Percentiles rank a stretch among this genome's conserved stretches.
Evolutionary conservation across 2,797 vertebrate species (phyloP).

Genomic region (Cossypha caffra): DNA sequence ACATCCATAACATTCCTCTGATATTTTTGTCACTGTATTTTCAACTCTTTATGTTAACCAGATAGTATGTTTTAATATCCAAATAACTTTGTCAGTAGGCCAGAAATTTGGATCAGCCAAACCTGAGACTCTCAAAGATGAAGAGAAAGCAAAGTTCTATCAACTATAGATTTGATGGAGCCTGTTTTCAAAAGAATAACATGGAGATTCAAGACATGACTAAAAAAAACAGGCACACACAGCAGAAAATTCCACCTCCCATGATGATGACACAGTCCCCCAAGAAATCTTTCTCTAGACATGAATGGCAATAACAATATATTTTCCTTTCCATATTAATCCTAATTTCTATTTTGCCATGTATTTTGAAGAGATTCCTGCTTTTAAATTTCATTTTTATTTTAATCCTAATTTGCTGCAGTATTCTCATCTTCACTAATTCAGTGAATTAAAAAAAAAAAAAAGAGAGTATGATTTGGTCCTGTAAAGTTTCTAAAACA

Average conservation of each 20-base stretch:
- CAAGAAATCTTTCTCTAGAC: neutral
- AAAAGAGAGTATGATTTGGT: neutral
- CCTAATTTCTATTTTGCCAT: neutral
- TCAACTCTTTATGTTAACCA: neutral
- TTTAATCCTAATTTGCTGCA: neutral
- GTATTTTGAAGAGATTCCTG: neutral
- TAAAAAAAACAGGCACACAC: neutral
- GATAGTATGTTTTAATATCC: neutral
- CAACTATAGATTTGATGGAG: neutral
- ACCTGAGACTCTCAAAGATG: neutral
- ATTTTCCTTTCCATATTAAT: neutral
- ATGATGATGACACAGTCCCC: neutral
- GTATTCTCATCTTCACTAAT: neutral
- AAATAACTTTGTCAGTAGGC: neutral
- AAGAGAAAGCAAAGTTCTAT: neutral
- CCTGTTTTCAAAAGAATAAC: neutral
- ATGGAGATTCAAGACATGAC: neutral
- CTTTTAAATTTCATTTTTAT: neutral
- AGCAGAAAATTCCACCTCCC: fast-evolving
- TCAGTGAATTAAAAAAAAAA: neutral
- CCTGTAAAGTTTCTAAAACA: neutral
- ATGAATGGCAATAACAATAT: neutral
- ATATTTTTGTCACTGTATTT: neutral
- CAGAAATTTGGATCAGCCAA: neutral
- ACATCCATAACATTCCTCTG: neutral